Percentiles rank a stretch among this genome's conserved stretches.
phyloP scores from a whole-genome alignment of 2,797 vertebrate genomes.

The Acipenser transmontanus region DNA sequence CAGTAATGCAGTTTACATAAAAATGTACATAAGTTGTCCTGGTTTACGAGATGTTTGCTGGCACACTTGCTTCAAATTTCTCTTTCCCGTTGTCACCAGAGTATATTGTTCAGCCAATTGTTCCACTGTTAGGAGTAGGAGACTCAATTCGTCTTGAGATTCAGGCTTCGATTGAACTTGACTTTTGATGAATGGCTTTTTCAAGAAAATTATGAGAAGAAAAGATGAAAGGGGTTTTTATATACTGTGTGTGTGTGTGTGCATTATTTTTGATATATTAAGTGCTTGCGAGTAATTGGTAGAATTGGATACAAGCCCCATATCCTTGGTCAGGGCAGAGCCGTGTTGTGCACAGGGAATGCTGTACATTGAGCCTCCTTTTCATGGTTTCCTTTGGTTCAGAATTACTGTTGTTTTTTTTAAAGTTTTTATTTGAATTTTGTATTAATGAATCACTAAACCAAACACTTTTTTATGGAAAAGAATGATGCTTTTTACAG shows the following conservation, averaged over 20 bases:
- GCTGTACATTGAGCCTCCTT: neutral
- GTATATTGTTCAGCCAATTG: neutral
- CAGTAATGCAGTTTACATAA: too few relatives aligned
- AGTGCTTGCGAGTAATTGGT: neutral
- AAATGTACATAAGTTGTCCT: too few relatives aligned
- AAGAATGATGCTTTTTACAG: too few relatives aligned
- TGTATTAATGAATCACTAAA: too few relatives aligned
- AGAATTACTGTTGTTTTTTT: too few relatives aligned
- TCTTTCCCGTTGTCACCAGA: too few relatives aligned
- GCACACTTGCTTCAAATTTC: too few relatives aligned
- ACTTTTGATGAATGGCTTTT: neutral
- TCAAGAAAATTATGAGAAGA: neutral
- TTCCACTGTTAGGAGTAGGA: neutral
- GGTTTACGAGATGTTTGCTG: too few relatives aligned
- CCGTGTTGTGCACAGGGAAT: neutral
- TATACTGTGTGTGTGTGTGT: neutral
- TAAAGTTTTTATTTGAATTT: too few relatives aligned
- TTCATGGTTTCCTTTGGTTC: too few relatives aligned
- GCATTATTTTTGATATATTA: too few relatives aligned
- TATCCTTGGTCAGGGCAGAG: neutral
- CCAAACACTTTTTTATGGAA: too few relatives aligned
- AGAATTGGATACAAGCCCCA: neutral
- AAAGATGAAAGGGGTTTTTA: neutral
- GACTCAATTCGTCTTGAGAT: neutral
- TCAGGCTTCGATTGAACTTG: neutral